Evolutionary conservation across 2,888 invertebrate species (phyloP).

Genomic region (Apocheima hispidaria): DNA sequence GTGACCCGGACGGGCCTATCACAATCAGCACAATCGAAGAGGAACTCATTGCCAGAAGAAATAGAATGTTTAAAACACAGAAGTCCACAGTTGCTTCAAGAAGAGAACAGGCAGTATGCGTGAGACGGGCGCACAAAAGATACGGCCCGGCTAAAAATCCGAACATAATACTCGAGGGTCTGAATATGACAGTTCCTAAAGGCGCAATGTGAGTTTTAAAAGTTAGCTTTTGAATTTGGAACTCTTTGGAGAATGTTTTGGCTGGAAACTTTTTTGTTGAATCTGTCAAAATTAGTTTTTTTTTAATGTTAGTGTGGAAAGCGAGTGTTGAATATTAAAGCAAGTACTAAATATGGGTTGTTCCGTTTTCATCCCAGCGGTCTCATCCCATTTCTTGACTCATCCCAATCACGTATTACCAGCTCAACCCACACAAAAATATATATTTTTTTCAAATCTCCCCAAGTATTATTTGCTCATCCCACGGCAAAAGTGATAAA

Average conservation of each 20-base stretch:
- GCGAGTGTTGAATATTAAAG: too few species aligned
- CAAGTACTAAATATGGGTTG: too few species aligned
- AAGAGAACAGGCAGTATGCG: conserved; percentile 93
- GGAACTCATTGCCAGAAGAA: conserved; percentile 65
- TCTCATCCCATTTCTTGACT: too few species aligned
- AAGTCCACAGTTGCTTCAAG: conserved; percentile 90
- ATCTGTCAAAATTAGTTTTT: neutral
- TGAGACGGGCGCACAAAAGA: conserved; percentile 92
- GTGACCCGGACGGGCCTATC: conserved; percentile 58
- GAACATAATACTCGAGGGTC: conserved; percentile 93
- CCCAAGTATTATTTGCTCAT: too few species aligned
- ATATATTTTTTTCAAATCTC: too few species aligned
- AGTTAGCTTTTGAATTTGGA: conserved; percentile 21
- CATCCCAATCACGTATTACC: too few species aligned
- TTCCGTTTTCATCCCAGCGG: too few species aligned
- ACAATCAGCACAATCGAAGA: conserved; percentile 70
- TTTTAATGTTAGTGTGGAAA: neutral
- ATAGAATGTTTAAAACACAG: conserved; percentile 84
- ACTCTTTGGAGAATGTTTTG: conserved; percentile 12
- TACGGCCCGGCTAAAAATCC: conserved; percentile 93
- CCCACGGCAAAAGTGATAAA: too few species aligned
- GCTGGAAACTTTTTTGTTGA: conserved; percentile 9
- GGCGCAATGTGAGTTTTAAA: conserved; percentile 91
- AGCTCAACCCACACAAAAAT: too few species aligned
- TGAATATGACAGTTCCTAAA: conserved; percentile 97